Evolutionary conservation across 1,140 invertebrate species (phyloP), one percentile per base, ranked within the genome.

Genomic region (Magallana ariakensis): DNA sequence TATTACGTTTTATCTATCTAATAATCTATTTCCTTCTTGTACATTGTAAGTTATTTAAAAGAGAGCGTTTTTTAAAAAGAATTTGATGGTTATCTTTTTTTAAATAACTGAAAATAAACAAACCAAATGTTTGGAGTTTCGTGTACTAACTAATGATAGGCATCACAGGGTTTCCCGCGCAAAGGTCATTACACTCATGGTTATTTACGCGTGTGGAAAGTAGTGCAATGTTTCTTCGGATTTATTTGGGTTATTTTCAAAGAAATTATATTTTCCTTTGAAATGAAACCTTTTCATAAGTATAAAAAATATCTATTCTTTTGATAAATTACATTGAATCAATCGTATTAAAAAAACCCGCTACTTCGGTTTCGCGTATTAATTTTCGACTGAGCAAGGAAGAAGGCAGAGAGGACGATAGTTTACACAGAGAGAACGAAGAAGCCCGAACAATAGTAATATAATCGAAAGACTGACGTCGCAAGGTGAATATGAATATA

Each of bases 401-500:
- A 62, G 58, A 62, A 62, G 58, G 11, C 58, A 62, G 58, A 62
- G 58, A 60, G 58, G 33, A 46, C 33, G 33, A 46, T 5, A 46
- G 33, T 46, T 46, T 11, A 60, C 16, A 4, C 15, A n/a, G 15
- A 16, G 58, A 60, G 58, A 60, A 60, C 15, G 58, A 13, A 60
- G 11, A 60, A 60, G 58, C 5, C 58, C 58, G 58, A 60, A n/a
- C 15, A n/a, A 60, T 1, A 16, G 15, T 5, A 60, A 60, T 15
- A 15, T 60, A 10, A n/a, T n/a, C 19, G 15, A 13, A 60, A 60
- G 19, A n/a, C 6, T n/a, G 58, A 60, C 58, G 15, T n/a, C 15
- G 58, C 15, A 60, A 60, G 58, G 58, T 60, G 58, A 60, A 60
- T 60, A 60, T 60, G 58, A 60, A 60, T 60, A 60, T 60, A 60